phyloP scores from a whole-genome alignment of 23 tunicate species.

The Aplidium turbinatum region DNA sequence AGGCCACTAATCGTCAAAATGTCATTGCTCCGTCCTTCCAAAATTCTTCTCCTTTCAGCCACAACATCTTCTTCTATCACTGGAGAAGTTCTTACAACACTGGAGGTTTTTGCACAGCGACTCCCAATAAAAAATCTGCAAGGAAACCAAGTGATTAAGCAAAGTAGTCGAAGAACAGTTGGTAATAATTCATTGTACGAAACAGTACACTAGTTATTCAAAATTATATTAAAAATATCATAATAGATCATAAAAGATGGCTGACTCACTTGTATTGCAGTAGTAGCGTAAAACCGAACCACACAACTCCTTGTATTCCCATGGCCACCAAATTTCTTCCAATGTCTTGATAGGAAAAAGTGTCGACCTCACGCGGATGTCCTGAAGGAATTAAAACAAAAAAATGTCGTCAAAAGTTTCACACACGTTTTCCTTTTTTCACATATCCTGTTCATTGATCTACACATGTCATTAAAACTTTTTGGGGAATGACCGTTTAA shows the following conservation, averaged over 20 bases:
- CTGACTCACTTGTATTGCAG: slow-evolving; percentile 82
- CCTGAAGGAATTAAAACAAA: too few species aligned
- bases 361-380: slow-evolving; percentile 32
- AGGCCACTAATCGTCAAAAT: slow-evolving; percentile 60
- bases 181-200: too few species aligned
- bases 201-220: too few species aligned
- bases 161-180: too few species aligned
- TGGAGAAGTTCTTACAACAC: background rate
- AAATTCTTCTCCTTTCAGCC: slow-evolving; percentile 12
- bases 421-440: too few species aligned
- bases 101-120: background rate
- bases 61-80: slow-evolving; percentile 11
- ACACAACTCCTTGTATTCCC: slow-evolving; percentile 72
- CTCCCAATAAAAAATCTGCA: slow-evolving; percentile 48
- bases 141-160: too few species aligned
- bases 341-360: slow-evolving; percentile 56
- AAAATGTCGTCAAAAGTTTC: too few species aligned
- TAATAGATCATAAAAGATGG: too few species aligned
- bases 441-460: too few species aligned
- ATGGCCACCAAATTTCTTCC: slow-evolving; percentile 78
- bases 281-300: slow-evolving; percentile 61
- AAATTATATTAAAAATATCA: too few species aligned
- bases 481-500: too few species aligned
- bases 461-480: too few species aligned
- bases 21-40: slow-evolving; percentile 33